Percentiles rank a stretch among this genome's conserved stretches.
These are phyloP conservation scores for Trogon surrucura DNA, from an alignment of 2,113 vertebrate species.

Conservation along the genomic window DNA sequence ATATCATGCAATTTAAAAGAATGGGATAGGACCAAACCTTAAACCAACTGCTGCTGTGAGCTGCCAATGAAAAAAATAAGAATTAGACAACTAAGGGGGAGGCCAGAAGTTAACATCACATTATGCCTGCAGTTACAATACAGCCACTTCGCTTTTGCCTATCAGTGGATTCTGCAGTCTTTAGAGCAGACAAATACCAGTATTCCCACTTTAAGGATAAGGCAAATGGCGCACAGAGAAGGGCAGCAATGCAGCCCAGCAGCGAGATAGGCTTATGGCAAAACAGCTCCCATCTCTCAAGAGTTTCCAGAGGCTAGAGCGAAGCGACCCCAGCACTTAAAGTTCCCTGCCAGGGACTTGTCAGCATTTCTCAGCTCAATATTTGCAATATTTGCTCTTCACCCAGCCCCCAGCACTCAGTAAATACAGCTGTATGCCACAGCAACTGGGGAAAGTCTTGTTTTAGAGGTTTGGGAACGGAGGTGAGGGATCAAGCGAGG, in stretches of 20 bases:
- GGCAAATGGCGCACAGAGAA: background rate
- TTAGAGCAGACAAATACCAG: background rate
- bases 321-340: background rate
- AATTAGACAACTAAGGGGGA: background rate
- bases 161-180: background rate
- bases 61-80: background rate
- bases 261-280: background rate
- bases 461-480: background rate
- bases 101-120: background rate
- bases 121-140: background rate
- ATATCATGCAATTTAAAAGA: background rate
- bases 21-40: background rate
- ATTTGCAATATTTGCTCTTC: accelerated
- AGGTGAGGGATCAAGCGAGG: background rate
- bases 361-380: background rate
- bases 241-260: background rate
- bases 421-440: background rate
- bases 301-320: background rate
- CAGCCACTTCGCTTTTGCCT: accelerated
- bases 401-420: background rate
- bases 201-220: background rate
- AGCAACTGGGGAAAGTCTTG: background rate
- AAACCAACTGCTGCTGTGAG: background rate
- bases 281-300: background rate
- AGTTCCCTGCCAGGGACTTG: background rate